phyloP scores from a whole-genome alignment of 2,888 invertebrate genomes.

The Hofmannophila pseudospretella region DNA sequence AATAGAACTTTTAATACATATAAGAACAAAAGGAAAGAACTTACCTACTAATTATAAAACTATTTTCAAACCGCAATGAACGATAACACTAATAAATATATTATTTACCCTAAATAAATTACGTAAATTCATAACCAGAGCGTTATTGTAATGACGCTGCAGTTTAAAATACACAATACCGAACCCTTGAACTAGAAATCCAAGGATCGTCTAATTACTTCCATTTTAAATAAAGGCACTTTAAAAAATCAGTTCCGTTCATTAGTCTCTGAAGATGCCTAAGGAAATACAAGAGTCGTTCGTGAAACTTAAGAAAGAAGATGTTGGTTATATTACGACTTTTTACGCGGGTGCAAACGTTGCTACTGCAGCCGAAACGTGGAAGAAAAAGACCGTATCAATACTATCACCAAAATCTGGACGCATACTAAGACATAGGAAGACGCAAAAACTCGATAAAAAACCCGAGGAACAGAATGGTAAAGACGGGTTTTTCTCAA shows the following conservation, averaged over 20 bases:
- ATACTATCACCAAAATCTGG: constrained; percentile 61
- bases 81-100: too few relatives aligned
- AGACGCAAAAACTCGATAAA: constrained; percentile 13
- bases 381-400: constrained; percentile 55
- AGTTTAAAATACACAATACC: neutral
- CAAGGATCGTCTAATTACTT: constrained; percentile 4
- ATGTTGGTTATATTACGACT: constrained; percentile 41
- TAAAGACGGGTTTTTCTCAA: constrained; percentile 41
- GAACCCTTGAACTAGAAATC: constrained; percentile 10
- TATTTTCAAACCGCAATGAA: too few relatives aligned
- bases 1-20: too few relatives aligned
- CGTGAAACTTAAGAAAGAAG: constrained; percentile 44
- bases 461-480: constrained; percentile 13
- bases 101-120: too few relatives aligned
- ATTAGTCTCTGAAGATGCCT: constrained; percentile 31
- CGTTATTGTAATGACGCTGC: too few relatives aligned
- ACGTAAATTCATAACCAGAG: too few relatives aligned
- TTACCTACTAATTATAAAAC: too few relatives aligned
- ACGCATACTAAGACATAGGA: constrained; percentile 29
- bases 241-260: constrained; percentile 13
- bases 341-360: constrained; percentile 35
- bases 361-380: constrained; percentile 33
- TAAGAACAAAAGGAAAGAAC: too few relatives aligned
- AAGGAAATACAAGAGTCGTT: constrained; percentile 44
- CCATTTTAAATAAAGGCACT: constrained; percentile 1